phyloP scores from a whole-genome alignment of 2,888 invertebrate genomes.

The Drosophila barbarae region DNA sequence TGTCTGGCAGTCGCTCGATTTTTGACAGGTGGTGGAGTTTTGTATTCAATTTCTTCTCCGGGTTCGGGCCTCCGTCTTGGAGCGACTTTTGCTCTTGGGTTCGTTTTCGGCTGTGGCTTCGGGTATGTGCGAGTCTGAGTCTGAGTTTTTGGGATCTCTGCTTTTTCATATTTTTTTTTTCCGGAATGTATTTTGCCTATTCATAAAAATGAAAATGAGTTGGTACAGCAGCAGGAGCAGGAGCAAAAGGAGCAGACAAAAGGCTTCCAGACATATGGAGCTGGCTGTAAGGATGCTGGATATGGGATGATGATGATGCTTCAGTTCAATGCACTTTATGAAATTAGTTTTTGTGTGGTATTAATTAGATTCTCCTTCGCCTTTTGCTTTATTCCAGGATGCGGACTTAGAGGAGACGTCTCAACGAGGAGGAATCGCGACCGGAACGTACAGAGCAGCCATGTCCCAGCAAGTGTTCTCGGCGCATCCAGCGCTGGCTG shows the following conservation, averaged over 20 bases:
- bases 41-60: conserved; percentile 69
- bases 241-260: conserved; percentile 37
- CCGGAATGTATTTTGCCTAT: conserved; percentile 63
- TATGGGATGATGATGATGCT: conserved; percentile 8
- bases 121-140: conserved; percentile 23
- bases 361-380: conserved; percentile 59
- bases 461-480: conserved; percentile 77
- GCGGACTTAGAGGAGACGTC: conserved; percentile 43
- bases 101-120: conserved; percentile 49
- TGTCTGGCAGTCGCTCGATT: conserved; percentile 64
- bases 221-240: conserved; percentile 49
- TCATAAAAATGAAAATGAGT: conserved; percentile 73
- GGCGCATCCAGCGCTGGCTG: conserved; percentile 78
- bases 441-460: conserved; percentile 21
- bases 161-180: conserved; percentile 31
- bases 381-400: conserved; percentile 54
- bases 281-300: conserved; percentile 33
- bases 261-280: conserved; percentile 45
- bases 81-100: conserved; percentile 67
- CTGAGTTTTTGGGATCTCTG: conserved; percentile 30
- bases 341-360: conserved; percentile 65
- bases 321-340: conserved; percentile 65
- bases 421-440: conserved; percentile 12
- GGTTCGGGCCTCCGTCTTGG: conserved; percentile 45
- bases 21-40: conserved; percentile 78